A percentile compares a stretch with the other conserved stretches of the same genome.
Evolutionary conservation across 2,888 invertebrate species (phyloP).

Genomic region (Phragmatobia fuliginosa): DNA sequence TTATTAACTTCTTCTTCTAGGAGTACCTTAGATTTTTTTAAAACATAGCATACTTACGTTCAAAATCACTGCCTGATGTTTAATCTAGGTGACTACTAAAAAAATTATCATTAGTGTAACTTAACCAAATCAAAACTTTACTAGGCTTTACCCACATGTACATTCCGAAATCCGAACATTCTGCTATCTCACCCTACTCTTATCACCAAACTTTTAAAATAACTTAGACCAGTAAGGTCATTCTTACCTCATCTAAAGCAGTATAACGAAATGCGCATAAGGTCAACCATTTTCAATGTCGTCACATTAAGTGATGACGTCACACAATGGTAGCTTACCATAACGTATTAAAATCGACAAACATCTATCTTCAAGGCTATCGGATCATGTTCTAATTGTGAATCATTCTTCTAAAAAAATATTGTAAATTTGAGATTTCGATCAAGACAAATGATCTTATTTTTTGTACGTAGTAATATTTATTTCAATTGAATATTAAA

Average conservation of each 20-base stretch:
- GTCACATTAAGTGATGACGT: slow-evolving; percentile 31
- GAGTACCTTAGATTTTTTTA: too few relatives aligned
- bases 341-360: slow-evolving; percentile 43
- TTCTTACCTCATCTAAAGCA: slow-evolving; percentile 5
- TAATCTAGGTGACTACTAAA: not conserved
- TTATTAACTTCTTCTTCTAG: too few relatives aligned
- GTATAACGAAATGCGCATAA: slow-evolving; percentile 22
- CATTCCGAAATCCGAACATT: not conserved
- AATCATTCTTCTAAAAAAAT: slow-evolving; percentile 36
- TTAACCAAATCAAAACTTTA: not conserved
- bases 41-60: too few relatives aligned
- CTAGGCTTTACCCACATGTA: not conserved
- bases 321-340: slow-evolving; percentile 35
- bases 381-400: slow-evolving; percentile 21
- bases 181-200: not conserved
- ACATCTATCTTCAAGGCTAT: slow-evolving; percentile 39
- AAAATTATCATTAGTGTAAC: not conserved
- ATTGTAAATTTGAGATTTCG: slow-evolving; percentile 27
- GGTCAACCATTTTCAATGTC: slow-evolving; percentile 24
- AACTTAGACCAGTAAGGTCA: slow-evolving; percentile 15
- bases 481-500: not conserved
- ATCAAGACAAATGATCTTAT: not conserved
- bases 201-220: not conserved
- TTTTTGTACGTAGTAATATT: not conserved
- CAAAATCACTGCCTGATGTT: too few relatives aligned